Evolutionary conservation across 30 jellyfish, hydroid and myxozoan genomes (phyloP), one percentile per base, ranked within the genome.

Genomic region (Morbakka virulenta): DNA sequence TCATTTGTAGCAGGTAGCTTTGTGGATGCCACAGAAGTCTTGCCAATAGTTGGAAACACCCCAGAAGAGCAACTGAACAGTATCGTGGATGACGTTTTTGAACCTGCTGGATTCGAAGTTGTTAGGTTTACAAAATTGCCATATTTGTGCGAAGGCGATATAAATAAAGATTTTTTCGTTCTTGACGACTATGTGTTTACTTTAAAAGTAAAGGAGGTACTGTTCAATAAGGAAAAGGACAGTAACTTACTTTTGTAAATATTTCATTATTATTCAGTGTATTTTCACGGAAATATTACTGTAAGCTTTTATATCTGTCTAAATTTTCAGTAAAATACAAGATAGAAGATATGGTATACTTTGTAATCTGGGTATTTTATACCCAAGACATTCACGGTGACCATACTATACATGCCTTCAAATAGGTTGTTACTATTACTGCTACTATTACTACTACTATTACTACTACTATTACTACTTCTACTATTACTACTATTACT

Each of bases 111-210:
- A 13, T 83, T 90, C n/a, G 67, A 52, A 23, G 96, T 90, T 2
- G 70, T 32, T 26, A 61, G 63, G 27, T 90, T 90, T 73, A 90
- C 97, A 9, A 74, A 86, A 53, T 77, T 90, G 14, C 97, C 97
- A 0, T 90, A 90, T 81, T 72, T 90, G n/a, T 90, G 97, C 61
- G 97, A 90, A 69, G 97, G 97, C 3, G 95, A 82, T 65, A 31
- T 90, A 20, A 62, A 90, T 74, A 66, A 74, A 17, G 97, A 90
- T 67, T 90, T 4, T 68, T 90, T 80, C 34, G 65, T 78, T 23
- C 85, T 90, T 32, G 29, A 32, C 74, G 97, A 90, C 64, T 68
- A 62, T 35, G 90, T 83, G 21, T 90, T 90, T 71, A 74, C 76
- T 4, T 57, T 89, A 28, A 76, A 82, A 71, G 27, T 27, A 26